phyloP scores from a whole-genome alignment of 1,140 invertebrate species.

The Idris sp. region DNA sequence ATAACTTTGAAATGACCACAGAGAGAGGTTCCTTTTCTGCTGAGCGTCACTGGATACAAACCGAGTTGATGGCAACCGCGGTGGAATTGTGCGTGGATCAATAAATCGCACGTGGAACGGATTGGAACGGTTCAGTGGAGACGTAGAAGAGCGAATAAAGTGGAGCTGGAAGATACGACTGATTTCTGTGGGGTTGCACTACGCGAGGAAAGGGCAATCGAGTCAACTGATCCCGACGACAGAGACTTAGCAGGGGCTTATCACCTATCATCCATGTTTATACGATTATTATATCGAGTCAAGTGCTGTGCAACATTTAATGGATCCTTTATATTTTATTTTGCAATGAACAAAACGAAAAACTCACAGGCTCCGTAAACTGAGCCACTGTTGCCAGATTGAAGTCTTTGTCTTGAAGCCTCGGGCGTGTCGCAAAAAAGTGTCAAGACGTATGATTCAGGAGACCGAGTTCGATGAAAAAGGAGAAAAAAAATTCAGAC shows the following conservation, averaged over 20 bases:
- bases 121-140: slow-evolving; percentile 68
- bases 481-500: no score
- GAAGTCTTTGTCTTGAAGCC: slow-evolving; percentile 15
- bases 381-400: slow-evolving; percentile 27
- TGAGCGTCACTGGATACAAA: slow-evolving; percentile 67
- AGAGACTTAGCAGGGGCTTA: slow-evolving; percentile 34
- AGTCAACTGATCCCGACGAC: slow-evolving; percentile 61
- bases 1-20: slow-evolving; percentile 48
- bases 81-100: slow-evolving; percentile 76
- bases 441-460: slow-evolving; percentile 31
- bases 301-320: neutral
- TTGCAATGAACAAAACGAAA: neutral
- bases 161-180: slow-evolving; percentile 64
- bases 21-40: slow-evolving; percentile 28
- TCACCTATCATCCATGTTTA: slow-evolving; percentile 43
- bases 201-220: slow-evolving; percentile 39
- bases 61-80: slow-evolving; percentile 53
- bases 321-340: neutral
- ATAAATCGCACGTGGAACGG: slow-evolving; percentile 76
- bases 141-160: slow-evolving; percentile 69
- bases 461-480: slow-evolving; percentile 29
- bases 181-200: slow-evolving; percentile 45
- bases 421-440: slow-evolving; percentile 29
- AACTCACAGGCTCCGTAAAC: no score
- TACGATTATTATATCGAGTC: slow-evolving; percentile 10